These are phyloP conservation scores for Thereva unica DNA, from an alignment of 2,888 invertebrate species.

Conservation along the genomic window DNA sequence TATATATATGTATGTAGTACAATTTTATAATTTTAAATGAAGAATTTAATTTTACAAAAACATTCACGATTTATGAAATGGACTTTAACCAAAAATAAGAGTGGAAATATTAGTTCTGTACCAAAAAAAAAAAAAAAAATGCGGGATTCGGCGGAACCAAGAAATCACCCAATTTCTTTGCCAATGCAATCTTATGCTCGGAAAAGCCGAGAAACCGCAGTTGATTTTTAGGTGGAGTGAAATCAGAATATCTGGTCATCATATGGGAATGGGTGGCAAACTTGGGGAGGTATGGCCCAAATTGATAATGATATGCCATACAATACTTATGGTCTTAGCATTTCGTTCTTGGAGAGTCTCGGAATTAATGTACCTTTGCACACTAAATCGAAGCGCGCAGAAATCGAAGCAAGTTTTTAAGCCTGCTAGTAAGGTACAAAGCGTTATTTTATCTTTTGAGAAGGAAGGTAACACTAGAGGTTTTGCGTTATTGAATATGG, in stretches of 20 bases:
- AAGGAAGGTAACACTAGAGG: constrained; percentile 97
- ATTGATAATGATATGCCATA: constrained; percentile 62
- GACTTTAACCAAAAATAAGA: too few species aligned
- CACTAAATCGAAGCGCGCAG: constrained; percentile 82
- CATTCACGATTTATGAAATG: too few species aligned
- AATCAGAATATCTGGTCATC: constrained; percentile 59
- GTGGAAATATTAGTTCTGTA: too few species aligned
- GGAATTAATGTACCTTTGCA: constrained; percentile 92
- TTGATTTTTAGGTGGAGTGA: too few species aligned
- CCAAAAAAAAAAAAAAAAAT: too few species aligned
- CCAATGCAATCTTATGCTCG: too few species aligned
- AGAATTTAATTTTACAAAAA: too few species aligned
- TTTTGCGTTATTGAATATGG: constrained; percentile 94
- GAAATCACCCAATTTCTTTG: too few species aligned
- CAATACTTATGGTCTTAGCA: constrained; percentile 92
- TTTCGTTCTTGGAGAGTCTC: constrained; percentile 91
- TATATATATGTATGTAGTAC: too few species aligned
- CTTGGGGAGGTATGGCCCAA: constrained; percentile 46
- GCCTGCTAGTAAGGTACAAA: constrained; percentile 92
- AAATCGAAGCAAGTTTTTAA: constrained; percentile 95
- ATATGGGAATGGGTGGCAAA: constrained; percentile 52
- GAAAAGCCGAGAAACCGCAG: constrained; percentile 98
- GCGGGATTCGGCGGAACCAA: too few species aligned
- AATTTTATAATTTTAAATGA: too few species aligned
- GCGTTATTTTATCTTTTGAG: constrained; percentile 88